Evolutionary conservation across 2,797 vertebrate genomes (phyloP), one percentile per base, ranked within the genome.

Genomic region (Poeciliopsis paucimaculata): DNA sequence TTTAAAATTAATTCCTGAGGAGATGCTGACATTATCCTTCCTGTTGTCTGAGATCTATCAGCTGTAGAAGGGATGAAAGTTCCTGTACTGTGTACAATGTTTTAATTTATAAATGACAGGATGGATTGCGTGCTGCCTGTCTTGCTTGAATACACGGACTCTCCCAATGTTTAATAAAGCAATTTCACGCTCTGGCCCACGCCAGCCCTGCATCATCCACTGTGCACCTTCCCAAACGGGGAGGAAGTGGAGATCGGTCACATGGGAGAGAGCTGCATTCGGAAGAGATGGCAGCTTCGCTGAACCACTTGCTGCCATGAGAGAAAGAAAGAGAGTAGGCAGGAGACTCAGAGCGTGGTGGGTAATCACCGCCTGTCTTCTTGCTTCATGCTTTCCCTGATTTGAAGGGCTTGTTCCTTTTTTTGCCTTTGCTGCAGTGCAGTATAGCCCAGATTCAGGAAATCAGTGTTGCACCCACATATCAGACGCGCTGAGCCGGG

Each of bases 361-460:
- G 86, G 79, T 87, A 87, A 91, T 91, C 79, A 79, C 83, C 79
- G 77, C 84, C 86, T 82, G 77, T 84, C 83, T 90, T 78, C 86
- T 85, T 76, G 73, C 86, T 86, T 81, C 39, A 87, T 80, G 79
- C 87, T 84, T 82, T 87, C 72, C 68, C 85, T 73, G 82, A 87
- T 88, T 83, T 85, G 81, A 87, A 90, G 84, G 80, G 82, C 82
- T 88, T 77, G 80, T 87, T 89, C 84, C 75, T 57, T 76, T 85
- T 75, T 45, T 82, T 81, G 81, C 62, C 87, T 86, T 75, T 80
- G 73, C 91, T 90, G 92, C 93, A 92, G 83, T 93, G 90, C 91
- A 93, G 90, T 81, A 43, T 70, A 91, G 92, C 91, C 91, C 87
- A 91, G 88, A 91, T 93, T 90, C 75, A 1, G 55, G 82, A 88